Evolutionary conservation across 2,113 vertebrate species (phyloP), one percentile per base, ranked within the genome.

Genomic region (Telmatochromis sp.): DNA sequence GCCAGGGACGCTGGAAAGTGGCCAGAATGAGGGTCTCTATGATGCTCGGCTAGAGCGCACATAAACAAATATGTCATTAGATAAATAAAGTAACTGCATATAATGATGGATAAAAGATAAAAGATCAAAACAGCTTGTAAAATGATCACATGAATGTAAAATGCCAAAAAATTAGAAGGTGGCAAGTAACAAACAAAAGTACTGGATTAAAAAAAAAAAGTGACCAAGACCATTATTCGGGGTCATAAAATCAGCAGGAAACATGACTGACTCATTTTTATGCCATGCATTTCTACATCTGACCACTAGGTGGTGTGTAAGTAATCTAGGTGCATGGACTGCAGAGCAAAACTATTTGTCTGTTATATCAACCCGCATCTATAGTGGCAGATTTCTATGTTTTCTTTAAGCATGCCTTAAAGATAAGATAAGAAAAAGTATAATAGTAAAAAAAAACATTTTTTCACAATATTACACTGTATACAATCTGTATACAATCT

Each of bases 1-100:
- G 96, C 97, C 97, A 97, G 4, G 97, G 97, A 1, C 91, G 95
- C 84, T 96, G 87, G 7, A 83, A 7, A 17, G 96, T 87, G 9
- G 96, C 95, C 78, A 94, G 1, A 2, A 96, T 35, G 57, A 97
- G 89, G 87, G 79, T 89, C 63, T 96, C 90, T n/a, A 97, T 78
- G 21, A 96, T 8, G 5, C 96, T 95, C 0, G 63, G 87, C 96
- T 97, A 31, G 1, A 86, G 37, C 14, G 42, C 14, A 85, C 35
- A 47, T 7, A 60, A 4, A 68, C 14, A 83, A 7, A 47, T 5
- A 9, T 23, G 45, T 78, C 45, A 78, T 50, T 78, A 28, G 23
- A 31, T 31, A 78, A 50, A 78, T 35, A 54, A 35, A n/a, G 8
- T 37, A 21, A 54, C 50, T 53, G 47, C 4, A 53, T 21, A 80